Base-by-base conservation (phyloP, 64 coral and sea anemone genomes). In the Montipora sp. region DNA sequence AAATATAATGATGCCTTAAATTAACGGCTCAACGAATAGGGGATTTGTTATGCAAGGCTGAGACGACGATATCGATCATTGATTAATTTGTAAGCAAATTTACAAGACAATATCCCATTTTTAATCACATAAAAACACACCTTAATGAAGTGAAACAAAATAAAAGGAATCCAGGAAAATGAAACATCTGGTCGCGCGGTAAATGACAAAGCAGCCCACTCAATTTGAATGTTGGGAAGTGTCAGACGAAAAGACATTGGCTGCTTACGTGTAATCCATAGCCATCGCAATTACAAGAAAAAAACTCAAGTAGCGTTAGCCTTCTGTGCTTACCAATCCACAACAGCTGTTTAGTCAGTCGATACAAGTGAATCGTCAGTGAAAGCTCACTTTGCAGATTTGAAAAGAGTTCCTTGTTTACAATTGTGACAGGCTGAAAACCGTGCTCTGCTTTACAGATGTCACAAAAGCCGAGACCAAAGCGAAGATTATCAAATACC, bases 61-160 rank as follows among this genome's bases (percentile, higher is more conserved):
- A 84, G 49, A 50, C 63, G 61, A 16, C 44, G 45, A 71, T 70
- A 72, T 44, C 58, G 80, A 82, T 60, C 27, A 59, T 14, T 44
- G 13, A 82, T 61, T 61, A 57, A 82, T 69, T 85, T 72, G 66
- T 71, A 18, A 22, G 44, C 19, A 20, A 68, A 85, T 50, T n/a
- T 78, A 14, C 44, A 75, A 75, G 47, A 22, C 19, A 48, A 69
- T 6, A 85, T 10, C 50, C 65, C 66, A 43, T 70, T 72, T 65
- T 72, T 85, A 85, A 85, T 72, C 43, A 63, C 8, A 85, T 19
- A 85, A 85, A 72, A 85, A 67, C 43, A 71, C 82, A 85, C 71
- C 82, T 85, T 85, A 85, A 85, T 85, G 61, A 85, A 85, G 63
- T 85, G 36, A 83, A 83, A 83, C 81, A 83, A 68, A 12, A 81